phyloP scores from a whole-genome alignment of 2,113 vertebrate species.

The Tringa solitaria region DNA sequence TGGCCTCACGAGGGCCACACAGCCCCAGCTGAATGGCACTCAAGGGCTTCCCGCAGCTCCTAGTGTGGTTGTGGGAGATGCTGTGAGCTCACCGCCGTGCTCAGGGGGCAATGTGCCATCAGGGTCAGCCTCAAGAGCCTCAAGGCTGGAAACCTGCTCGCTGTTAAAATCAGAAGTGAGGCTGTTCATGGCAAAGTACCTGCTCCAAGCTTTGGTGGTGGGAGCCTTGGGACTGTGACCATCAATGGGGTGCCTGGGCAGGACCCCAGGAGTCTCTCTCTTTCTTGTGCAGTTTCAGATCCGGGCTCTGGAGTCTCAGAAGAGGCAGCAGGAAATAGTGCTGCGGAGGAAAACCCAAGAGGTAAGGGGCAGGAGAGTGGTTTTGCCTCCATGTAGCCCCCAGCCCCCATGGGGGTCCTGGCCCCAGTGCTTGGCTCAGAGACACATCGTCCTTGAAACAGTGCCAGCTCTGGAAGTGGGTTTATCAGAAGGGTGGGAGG shows the following conservation, averaged over 20 bases:
- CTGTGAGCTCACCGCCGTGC: neutral
- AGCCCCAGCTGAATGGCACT: neutral
- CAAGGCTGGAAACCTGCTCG: neutral
- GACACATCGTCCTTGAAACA: neutral
- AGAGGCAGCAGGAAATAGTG: constrained; percentile 94
- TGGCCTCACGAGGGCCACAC: rapidly evolving
- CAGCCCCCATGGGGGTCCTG: neutral
- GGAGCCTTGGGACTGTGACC: rapidly evolving
- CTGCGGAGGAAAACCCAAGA: constrained; percentile 94
- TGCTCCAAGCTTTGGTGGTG: neutral
- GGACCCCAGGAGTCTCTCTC: neutral
- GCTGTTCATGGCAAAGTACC: neutral
- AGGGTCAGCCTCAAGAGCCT: neutral
- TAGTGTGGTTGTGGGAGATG: neutral
- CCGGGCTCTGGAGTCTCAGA: constrained; percentile 92
- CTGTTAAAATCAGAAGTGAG: neutral
- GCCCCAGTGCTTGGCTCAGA: neutral
- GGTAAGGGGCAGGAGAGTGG: constrained; percentile 32
- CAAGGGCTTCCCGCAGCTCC: neutral
- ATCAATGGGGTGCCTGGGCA: neutral
- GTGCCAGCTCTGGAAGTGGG: neutral
- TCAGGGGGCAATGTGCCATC: rapidly evolving
- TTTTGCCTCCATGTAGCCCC: neutral
- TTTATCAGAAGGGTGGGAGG: neutral
- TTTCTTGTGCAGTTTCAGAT: constrained; percentile 87